A percentile compares a stretch with the other conserved stretches of the same genome.
Evolutionary conservation across 2,888 invertebrate species (phyloP).

Genomic region (Gibbula magus): DNA sequence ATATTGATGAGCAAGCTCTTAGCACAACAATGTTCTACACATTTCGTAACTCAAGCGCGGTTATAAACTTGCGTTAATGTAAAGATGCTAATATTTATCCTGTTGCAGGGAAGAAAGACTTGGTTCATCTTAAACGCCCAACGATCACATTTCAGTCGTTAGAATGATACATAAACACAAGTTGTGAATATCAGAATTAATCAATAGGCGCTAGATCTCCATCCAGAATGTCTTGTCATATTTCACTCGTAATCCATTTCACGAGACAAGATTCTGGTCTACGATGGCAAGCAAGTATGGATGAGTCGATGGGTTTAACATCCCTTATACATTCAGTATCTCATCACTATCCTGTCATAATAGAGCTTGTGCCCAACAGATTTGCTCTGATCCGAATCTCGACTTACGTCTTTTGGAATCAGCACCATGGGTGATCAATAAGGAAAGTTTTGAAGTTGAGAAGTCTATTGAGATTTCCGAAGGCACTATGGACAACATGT

Average conservation of each 20-base stretch:
- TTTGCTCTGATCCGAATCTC: not conserved
- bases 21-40: not conserved
- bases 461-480: too few relatives aligned
- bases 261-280: not conserved
- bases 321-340: not conserved
- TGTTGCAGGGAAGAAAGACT: not conserved
- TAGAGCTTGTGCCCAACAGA: not conserved
- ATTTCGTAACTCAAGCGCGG: not conserved
- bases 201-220: not conserved
- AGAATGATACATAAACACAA: not conserved
- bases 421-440: too few relatives aligned
- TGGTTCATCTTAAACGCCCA: not conserved
- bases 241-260: not conserved
- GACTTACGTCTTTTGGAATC: not conserved
- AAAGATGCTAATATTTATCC: constrained; percentile 1
- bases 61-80: not conserved
- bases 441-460: too few relatives aligned
- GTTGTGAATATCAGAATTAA: not conserved
- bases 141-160: not conserved
- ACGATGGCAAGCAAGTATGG: not conserved
- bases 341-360: not conserved
- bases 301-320: not conserved
- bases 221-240: not conserved
- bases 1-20: not conserved
- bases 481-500: too few relatives aligned